Percentiles rank a stretch among this genome's conserved stretches.
These are phyloP conservation scores for Rhynchonema sp. DNA, from an alignment of 2,888 invertebrate genomes.

Conservation along the genomic window DNA sequence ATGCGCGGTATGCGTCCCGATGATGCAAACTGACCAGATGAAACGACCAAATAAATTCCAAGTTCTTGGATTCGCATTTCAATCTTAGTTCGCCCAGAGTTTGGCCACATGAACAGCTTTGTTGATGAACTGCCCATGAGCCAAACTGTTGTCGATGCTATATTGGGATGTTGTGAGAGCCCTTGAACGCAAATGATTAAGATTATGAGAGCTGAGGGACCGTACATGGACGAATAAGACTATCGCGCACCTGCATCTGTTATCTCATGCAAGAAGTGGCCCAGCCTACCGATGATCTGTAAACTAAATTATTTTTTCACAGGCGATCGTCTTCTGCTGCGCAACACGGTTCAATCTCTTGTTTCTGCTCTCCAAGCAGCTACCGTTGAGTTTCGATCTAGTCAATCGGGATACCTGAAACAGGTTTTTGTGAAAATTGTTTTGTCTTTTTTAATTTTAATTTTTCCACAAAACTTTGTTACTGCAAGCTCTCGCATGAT, in stretches of 20 bases:
- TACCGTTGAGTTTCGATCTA: conserved; percentile 57
- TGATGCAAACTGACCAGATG: no score
- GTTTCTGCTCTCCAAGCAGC: conserved; percentile 69
- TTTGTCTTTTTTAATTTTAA: background rate
- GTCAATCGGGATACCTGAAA: conserved; percentile 65
- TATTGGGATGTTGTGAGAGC: no score
- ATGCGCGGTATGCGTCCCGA: no score
- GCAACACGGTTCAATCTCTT: conserved; percentile 62
- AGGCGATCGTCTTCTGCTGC: conserved; percentile 38
- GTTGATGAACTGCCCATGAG: no score
- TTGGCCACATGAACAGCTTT: no score
- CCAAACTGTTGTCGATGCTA: no score
- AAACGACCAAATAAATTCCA: no score
- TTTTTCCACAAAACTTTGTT: no score
- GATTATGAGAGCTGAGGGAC: no score
- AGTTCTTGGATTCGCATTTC: no score
- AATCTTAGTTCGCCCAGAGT: no score
- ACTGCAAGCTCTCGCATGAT: background rate
- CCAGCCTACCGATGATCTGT: background rate
- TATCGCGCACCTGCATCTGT: background rate
- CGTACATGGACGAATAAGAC: conserved; percentile 10
- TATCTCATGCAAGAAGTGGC: background rate
- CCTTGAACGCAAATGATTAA: no score
- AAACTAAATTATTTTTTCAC: background rate
- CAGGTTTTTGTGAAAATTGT: conserved; percentile 40